Evolutionary conservation across 2,797 vertebrate species (phyloP), one percentile per base, ranked within the genome.

Genomic region (Bradypus variegatus): DNA sequence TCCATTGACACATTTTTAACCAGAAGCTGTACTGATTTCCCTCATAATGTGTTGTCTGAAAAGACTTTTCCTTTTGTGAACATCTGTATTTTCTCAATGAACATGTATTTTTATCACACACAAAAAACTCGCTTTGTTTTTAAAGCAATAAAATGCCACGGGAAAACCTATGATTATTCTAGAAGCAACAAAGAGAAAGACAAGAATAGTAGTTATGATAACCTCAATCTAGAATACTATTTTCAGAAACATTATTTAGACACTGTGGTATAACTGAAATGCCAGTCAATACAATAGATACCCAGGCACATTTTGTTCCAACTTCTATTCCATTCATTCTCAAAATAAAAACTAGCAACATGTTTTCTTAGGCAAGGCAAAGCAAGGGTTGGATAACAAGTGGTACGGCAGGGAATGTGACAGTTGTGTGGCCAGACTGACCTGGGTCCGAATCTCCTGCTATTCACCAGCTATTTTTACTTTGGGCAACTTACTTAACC

Each of bases 331-430:
- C 67, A 45, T n/a, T 64, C 53, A 55, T 64, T 91, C 70, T 90
- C 88, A 80, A 86, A 93, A 81, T 72, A 77, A 93, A 88, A 93
- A 55, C n/a, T 29, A 92, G 79, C 78, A 69, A 29, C 72, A 36
- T 36, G 81, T 75, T 50, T 82, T 69, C 60, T 36, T 21, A 64
- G 55, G 73, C 53, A 69, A 75, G 25, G 88, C 45, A 75, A 86
- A 45, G 41, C 41, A 45, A 45, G 38, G 25, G 18, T 0, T 53
- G 23, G 85, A 38, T n/a, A 70, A 69, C 3, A 36, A 73, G 16
- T 15, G 27, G 58, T 11, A 80, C 15, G 73, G 50, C 25, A 5
- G 29, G 58, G 38, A 18, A 8, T 3, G 14, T 27, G 70, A 70
- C 1, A 10, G 13, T 65, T 89, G 15, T 45, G 50, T 27, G 79